Base-by-base conservation (phyloP, 2,888 invertebrate species). In the Conchocele bisecta region DNA sequence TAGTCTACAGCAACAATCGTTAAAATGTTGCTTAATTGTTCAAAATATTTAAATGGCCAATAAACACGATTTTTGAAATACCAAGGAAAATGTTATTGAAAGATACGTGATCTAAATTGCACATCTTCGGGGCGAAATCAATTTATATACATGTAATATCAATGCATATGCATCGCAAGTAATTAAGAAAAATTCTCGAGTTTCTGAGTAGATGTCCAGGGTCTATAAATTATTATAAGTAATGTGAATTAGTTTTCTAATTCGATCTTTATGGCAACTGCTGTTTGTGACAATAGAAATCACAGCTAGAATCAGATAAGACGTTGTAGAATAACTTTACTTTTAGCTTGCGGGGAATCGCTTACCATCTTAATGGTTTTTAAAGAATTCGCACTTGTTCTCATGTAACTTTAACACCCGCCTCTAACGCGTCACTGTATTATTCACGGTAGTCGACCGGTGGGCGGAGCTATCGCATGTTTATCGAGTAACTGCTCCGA, bases 251-350 rank as follows among this genome's bases (percentile, higher is more conserved):
- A 69, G 65, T 35, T 51, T 5, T 65, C 60, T 75, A 64, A 75
- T 64, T 57, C 68, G 65, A 60, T 69, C 69, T 72, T 72, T 54
- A 59, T 76, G 76, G 69, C 76, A 72, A 65, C 44, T 71, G 51
- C 46, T 61, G 50, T 69, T 72, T 72, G 72, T 71, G 48, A 64
- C 64, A 65, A 76, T 66, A 72, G 61, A 69, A 76, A 63, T 57
- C 57, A 75, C 42, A 72, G 57, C 53, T 50, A 59, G 58, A 69
- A 76, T 76, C 72, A 48, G 76, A 76, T 72, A 76, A 75, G 44
- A 33, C 17, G 44, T 9, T 48, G 48, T 58, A 67, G n/a, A n/a
- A n/a, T 46, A 64, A 51, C 61, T 48, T 54, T 58, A 63, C 63
- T 56, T 68, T 61, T 48, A 24, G 67, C 61, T 61, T 42, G 7